A percentile compares a stretch with the other conserved stretches of the same genome.
Evolutionary conservation across 2,113 vertebrate species (phyloP).

Genomic region (Paratilapia polleni): DNA sequence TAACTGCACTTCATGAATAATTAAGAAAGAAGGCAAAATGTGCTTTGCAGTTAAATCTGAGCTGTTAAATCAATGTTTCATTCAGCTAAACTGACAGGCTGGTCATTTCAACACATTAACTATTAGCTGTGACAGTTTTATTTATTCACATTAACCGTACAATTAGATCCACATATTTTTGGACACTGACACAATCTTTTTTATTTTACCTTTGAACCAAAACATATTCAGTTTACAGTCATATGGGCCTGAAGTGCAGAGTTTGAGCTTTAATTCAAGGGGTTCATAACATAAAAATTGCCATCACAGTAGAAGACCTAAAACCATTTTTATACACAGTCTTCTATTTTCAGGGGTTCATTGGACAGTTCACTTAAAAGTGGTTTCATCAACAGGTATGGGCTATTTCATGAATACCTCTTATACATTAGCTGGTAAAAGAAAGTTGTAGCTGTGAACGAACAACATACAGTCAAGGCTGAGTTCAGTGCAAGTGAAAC

Average conservation of each 20-base stretch:
- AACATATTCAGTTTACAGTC: not conserved
- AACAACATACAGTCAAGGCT: not conserved
- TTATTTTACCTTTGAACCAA: not conserved
- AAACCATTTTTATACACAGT: not conserved
- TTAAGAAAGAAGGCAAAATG: conserved; percentile 35
- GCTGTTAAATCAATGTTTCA: conserved; percentile 30
- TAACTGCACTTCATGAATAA: conserved; percentile 50
- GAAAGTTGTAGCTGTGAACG: not conserved
- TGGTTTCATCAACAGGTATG: not conserved
- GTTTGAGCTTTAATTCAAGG: not conserved
- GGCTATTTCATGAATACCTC: not conserved
- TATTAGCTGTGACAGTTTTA: not conserved
- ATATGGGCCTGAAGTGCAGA: not conserved
- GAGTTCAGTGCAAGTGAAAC: not conserved
- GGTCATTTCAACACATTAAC: not conserved
- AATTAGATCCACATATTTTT: too few relatives aligned
- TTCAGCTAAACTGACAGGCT: not conserved
- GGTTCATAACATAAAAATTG: not conserved
- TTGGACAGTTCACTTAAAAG: not conserved
- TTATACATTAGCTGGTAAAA: not conserved
- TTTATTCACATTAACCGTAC: not conserved
- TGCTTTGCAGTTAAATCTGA: conserved; percentile 8
- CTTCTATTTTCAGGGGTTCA: not conserved
- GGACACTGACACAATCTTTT: not conserved
- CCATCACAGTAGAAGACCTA: not conserved